A percentile compares a stretch with the other conserved stretches of the same genome.
These are phyloP conservation scores for Penaeus japonicus DNA, from an alignment of 1,140 invertebrate species.

Conservation along the genomic window DNA sequence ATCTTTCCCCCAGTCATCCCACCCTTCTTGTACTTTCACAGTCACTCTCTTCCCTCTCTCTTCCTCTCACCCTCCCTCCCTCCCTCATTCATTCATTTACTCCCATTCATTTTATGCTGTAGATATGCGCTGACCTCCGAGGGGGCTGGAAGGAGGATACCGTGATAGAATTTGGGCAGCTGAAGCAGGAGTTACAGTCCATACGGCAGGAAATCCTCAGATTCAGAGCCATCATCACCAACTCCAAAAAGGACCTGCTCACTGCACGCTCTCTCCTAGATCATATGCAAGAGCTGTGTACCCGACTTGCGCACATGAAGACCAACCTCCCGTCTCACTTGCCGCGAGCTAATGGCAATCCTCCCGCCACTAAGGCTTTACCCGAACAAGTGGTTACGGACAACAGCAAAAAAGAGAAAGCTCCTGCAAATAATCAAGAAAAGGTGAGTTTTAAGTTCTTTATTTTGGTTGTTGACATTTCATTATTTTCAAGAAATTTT, in stretches of 20 bases:
- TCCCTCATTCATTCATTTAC: neutral
- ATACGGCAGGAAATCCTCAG: neutral
- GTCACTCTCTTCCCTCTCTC: too few species aligned
- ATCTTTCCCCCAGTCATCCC: too few species aligned
- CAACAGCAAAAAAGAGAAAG: neutral
- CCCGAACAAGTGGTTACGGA: neutral
- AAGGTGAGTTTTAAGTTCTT: neutral
- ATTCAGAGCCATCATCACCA: neutral
- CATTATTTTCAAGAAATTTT: neutral
- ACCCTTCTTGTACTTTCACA: too few species aligned
- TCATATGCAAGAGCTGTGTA: conserved; percentile 1
- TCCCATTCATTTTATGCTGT: neutral
- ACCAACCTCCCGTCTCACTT: conserved; percentile 25
- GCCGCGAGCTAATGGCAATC: neutral
- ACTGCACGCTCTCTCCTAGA: neutral
- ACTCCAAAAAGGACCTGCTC: neutral
- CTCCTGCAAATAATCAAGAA: neutral
- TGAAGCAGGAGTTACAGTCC: neutral
- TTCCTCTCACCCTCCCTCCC: neutral
- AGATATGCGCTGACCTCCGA: conserved; percentile 16
- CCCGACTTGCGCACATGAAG: conserved; percentile 26
- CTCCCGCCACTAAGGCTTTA: neutral
- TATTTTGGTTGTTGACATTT: neutral
- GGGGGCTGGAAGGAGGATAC: conserved; percentile 24
- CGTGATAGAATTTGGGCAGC: neutral